phyloP scores from a whole-genome alignment of 2,113 vertebrate genomes.

The Amphilophus citrinellus region DNA sequence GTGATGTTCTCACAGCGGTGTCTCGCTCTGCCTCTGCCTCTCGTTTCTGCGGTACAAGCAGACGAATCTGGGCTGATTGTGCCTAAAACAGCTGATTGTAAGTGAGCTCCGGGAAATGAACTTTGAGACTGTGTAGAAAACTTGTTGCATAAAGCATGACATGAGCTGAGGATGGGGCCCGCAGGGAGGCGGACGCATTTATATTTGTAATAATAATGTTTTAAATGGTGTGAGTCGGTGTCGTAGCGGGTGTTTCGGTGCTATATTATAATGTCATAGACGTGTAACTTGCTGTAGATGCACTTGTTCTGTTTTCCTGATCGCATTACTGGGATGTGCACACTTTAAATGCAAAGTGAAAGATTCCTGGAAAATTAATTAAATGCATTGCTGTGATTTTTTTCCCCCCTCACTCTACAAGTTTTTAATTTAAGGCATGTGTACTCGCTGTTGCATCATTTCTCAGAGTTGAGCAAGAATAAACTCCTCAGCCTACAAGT shows the following conservation, averaged over 20 bases:
- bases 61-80: neutral
- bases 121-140: neutral
- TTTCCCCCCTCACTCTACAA: neutral
- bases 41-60: neutral
- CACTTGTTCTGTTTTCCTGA: neutral
- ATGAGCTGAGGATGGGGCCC: neutral
- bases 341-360: slow-evolving; percentile 29
- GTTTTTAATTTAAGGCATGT: slow-evolving; percentile 41
- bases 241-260: neutral
- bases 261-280: neutral
- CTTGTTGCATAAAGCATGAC: slow-evolving; percentile 47
- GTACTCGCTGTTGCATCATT: slow-evolving; percentile 58
- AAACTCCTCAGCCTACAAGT: slow-evolving; percentile 22
- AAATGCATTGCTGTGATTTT: slow-evolving; percentile 35
- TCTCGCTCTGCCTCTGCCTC: neutral
- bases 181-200: neutral
- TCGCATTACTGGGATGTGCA: neutral
- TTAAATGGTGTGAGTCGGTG: neutral
- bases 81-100: no score
- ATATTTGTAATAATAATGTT: neutral
- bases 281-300: neutral
- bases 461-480: slow-evolving; percentile 43
- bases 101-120: neutral
- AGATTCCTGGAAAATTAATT: slow-evolving; percentile 65
- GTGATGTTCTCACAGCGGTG: neutral